Conservation (phyloP, 1,140 invertebrate species). For the Episyrphus balteatus region DNA sequence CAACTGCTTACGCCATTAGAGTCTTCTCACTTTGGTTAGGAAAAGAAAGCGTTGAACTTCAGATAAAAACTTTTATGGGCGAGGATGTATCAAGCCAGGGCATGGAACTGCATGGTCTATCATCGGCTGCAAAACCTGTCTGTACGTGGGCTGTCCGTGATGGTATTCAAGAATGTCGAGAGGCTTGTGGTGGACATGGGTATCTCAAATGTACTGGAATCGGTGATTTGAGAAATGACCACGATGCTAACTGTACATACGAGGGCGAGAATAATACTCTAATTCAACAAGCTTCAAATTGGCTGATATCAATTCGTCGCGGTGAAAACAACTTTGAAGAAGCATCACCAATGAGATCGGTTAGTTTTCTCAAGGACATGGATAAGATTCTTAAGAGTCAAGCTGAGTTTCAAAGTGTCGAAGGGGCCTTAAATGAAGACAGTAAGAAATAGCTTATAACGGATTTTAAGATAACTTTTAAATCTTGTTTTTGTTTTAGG, state of each 20-base stretch:
- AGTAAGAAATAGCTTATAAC: too few relatives aligned
- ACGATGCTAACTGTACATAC: constrained; percentile 80
- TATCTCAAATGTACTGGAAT: constrained; percentile 59
- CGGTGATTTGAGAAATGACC: constrained; percentile 66
- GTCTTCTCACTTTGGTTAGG: constrained; percentile 54
- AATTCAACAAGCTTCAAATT: constrained; percentile 76
- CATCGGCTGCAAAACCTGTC: constrained; percentile 64
- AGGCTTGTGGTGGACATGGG: constrained; percentile 72
- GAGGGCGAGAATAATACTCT: constrained; percentile 85
- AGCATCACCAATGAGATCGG: constrained; percentile 50
- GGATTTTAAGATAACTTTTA: too few relatives aligned
- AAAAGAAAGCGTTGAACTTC: constrained; percentile 39
- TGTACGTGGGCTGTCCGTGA: constrained; percentile 66
- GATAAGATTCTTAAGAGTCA: constrained; percentile 36
- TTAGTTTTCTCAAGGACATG: constrained; percentile 48
- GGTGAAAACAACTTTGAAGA: constrained; percentile 36
- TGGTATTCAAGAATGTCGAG: constrained; percentile 71
- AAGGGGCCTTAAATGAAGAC: constrained; percentile 45
- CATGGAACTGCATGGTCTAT: constrained; percentile 59
- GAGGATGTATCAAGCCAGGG: constrained; percentile 33
- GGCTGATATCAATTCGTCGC: constrained; percentile 50
- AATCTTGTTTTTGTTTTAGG: constrained; percentile 35
- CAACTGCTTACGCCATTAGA: constrained; percentile 57
- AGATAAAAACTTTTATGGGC: constrained; percentile 40
- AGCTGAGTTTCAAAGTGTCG: constrained; percentile 36